Conservation (phyloP, 1,140 invertebrate species). For the Apis florea region DNA sequence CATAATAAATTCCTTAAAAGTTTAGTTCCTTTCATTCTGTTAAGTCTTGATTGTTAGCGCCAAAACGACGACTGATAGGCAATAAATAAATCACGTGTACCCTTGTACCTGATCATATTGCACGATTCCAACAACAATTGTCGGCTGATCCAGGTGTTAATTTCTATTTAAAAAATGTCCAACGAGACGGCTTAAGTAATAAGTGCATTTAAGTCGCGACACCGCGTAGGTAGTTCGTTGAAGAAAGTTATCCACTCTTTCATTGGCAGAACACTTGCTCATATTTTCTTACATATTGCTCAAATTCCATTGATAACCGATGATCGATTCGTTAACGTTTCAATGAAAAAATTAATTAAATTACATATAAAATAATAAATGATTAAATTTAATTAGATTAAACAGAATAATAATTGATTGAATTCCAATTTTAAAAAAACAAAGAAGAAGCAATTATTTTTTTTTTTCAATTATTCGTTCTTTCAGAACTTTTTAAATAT, state of each 20-base stretch:
- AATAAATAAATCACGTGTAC: slow-evolving; percentile 56
- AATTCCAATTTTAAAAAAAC: too few species aligned
- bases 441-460: too few species aligned
- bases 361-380: too few species aligned
- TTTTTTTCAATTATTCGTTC: too few species aligned
- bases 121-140: background rate
- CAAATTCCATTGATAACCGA: background rate
- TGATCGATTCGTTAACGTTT: background rate
- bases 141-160: slow-evolving; percentile 17
- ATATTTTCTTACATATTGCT: background rate
- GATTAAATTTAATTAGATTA: too few species aligned
- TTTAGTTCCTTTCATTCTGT: slow-evolving; percentile 46
- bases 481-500: background rate
- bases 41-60: slow-evolving; percentile 55
- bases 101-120: slow-evolving; percentile 32
- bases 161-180: slow-evolving; percentile 16
- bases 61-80: slow-evolving; percentile 27
- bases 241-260: slow-evolving; percentile 1
- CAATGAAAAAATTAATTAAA: too few species aligned
- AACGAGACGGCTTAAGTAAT: slow-evolving; percentile 45
- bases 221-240: slow-evolving; percentile 12
- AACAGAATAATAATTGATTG: too few species aligned
- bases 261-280: slow-evolving; percentile 20
- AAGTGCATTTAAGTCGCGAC: slow-evolving; percentile 54
- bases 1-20: slow-evolving; percentile 54